Evolutionary conservation across 2,797 vertebrate genomes (phyloP).

Genomic region (Silurus aristotelis): DNA sequence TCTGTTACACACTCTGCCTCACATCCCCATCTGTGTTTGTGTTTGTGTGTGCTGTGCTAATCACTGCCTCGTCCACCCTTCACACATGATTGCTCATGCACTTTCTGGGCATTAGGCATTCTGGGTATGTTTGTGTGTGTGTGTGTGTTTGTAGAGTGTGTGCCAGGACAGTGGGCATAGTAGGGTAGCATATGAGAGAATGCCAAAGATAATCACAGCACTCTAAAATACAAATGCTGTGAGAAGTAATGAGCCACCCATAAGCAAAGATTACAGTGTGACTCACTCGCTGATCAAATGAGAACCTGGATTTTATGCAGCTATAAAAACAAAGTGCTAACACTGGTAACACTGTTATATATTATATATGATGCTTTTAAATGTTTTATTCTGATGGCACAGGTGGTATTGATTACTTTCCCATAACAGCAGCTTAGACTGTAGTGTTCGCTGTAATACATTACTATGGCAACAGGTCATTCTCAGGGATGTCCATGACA

Average conservation of each 20-base stretch:
- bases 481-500: no score
- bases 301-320: background rate
- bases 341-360: background rate
- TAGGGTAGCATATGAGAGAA: conserved; percentile 1
- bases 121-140: conserved; percentile 25
- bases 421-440: background rate
- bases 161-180: conserved; percentile 21
- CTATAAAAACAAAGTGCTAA: background rate
- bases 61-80: conserved; percentile 44
- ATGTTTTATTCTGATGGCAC: background rate
- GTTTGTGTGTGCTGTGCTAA: conserved; percentile 34
- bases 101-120: conserved; percentile 36
- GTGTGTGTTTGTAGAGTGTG: conserved; percentile 4
- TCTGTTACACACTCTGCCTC: conserved; percentile 1
- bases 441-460: background rate
- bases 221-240: conserved; percentile 8
- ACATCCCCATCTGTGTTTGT: conserved; percentile 33
- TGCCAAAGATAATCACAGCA: conserved; percentile 27
- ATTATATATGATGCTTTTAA: background rate
- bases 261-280: conserved; percentile 17
- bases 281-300: background rate
- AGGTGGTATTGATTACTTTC: background rate
- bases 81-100: conserved; percentile 46
- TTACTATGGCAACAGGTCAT: no score
- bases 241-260: background rate